These are phyloP conservation scores for Nesospiza acunhae DNA, from an alignment of 2,113 vertebrate species.

Conservation along the genomic window DNA sequence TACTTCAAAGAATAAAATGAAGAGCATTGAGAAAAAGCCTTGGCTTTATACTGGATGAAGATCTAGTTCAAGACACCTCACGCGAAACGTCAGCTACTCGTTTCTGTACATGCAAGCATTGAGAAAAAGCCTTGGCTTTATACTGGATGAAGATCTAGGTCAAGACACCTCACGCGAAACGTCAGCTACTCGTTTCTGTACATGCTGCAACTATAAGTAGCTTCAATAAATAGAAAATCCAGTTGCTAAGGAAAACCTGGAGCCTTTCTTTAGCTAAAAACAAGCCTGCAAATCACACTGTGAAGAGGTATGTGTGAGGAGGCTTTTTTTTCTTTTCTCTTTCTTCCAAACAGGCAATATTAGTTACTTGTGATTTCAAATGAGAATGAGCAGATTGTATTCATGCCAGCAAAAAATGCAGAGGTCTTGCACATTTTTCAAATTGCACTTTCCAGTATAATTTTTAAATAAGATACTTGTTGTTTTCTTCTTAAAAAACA, in stretches of 20 bases:
- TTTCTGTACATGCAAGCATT: conserved; percentile 11
- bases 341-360: background rate
- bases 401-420: conserved; percentile 70
- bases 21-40: conserved; percentile 41
- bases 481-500: conserved; percentile 54
- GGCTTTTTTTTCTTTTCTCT: background rate
- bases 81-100: background rate
- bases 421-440: conserved; percentile 72
- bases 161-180: conserved; percentile 14
- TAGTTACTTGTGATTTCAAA: conserved; percentile 17
- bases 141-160: conserved; percentile 61
- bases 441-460: conserved; percentile 83
- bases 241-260: conserved; percentile 51
- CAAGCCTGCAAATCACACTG: conserved; percentile 2
- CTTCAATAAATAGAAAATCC: conserved; percentile 58
- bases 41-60: conserved; percentile 60
- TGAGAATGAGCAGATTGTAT: conserved; percentile 4
- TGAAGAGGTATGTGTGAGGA: background rate
- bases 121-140: conserved; percentile 53
- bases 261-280: background rate
- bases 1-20: conserved; percentile 66
- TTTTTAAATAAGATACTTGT: conserved; percentile 78
- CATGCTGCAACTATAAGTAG: background rate
- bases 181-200: conserved; percentile 30
- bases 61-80: conserved; percentile 54